Evolutionary conservation across 2,888 invertebrate species (phyloP).

Genomic region (Smittia sp.): DNA sequence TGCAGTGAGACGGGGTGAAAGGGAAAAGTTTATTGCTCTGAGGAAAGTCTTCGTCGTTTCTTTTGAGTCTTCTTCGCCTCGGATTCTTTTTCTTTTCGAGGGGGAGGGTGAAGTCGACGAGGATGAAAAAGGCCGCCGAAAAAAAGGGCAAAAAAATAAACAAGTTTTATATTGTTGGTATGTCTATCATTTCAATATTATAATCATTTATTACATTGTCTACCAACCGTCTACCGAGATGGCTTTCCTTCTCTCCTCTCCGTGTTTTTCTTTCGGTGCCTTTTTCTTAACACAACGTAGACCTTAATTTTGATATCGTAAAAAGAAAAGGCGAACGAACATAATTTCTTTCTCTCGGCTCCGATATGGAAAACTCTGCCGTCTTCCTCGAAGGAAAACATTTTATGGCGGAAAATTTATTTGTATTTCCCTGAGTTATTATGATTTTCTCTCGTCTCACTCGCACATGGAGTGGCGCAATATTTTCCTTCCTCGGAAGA

Average conservation of each 20-base stretch:
- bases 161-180: slow-evolving; percentile 41
- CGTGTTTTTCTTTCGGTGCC: background rate
- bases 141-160: slow-evolving; percentile 40
- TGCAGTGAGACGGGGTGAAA: slow-evolving; percentile 9
- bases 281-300: slow-evolving; percentile 20
- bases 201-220: slow-evolving; percentile 41
- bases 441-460: slow-evolving; percentile 17
- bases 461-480: background rate
- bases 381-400: background rate
- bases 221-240: slow-evolving; percentile 42
- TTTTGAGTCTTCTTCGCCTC: background rate
- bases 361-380: background rate
- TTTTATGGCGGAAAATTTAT: slow-evolving; percentile 34
- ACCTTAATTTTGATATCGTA: slow-evolving; percentile 40
- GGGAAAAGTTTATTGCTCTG: slow-evolving; percentile 16
- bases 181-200: slow-evolving; percentile 42
- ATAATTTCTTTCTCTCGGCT: slow-evolving; percentile 30
- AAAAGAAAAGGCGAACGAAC: slow-evolving; percentile 18
- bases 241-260: slow-evolving; percentile 14
- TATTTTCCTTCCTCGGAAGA: background rate
- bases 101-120: slow-evolving; percentile 4
- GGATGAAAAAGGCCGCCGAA: slow-evolving; percentile 22
- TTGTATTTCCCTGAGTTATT: slow-evolving; percentile 34
- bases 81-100: background rate
- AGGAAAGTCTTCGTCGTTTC: background rate